These are phyloP conservation scores for Marmota monax DNA, from an alignment of 2,113 vertebrate species.

Conservation along the genomic window DNA sequence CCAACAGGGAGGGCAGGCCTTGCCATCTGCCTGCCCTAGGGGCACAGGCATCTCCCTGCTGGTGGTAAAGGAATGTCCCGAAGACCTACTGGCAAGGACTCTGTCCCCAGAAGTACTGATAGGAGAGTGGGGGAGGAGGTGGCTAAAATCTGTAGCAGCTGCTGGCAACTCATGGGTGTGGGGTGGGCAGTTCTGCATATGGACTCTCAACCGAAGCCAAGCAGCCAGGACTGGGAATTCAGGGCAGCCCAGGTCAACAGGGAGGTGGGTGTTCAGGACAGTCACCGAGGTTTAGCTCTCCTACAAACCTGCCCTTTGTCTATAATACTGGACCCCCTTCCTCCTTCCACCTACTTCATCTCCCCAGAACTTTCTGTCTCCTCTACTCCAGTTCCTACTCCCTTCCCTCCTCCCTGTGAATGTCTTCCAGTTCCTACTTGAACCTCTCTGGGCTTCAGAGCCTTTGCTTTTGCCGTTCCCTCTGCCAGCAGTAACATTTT, in stretches of 20 bases:
- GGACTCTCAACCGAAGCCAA: not conserved
- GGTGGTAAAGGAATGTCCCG: not conserved
- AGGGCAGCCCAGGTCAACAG: not conserved
- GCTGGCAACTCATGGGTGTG: not conserved
- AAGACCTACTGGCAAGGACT: not conserved
- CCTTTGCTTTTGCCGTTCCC: not conserved
- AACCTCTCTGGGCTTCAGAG: not conserved
- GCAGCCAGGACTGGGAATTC: not conserved
- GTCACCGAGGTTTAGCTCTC: not conserved
- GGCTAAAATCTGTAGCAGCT: not conserved
- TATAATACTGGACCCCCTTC: accelerated
- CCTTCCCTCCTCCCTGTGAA: not conserved
- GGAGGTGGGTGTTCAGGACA: accelerated
- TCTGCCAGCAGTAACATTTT: not conserved
- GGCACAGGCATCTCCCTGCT: not conserved
- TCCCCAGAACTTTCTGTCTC: not conserved
- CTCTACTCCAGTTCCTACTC: accelerated
- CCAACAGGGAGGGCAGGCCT: not conserved
- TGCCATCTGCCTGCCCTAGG: not conserved
- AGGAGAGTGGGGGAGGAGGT: not conserved
- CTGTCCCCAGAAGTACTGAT: not conserved
- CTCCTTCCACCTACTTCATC: not conserved
- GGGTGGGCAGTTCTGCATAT: not conserved
- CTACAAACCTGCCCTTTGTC: not conserved
- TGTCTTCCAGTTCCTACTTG: not conserved